These are phyloP conservation scores for Tachina lurida DNA, from an alignment of 2,888 invertebrate species.

Conservation along the genomic window DNA sequence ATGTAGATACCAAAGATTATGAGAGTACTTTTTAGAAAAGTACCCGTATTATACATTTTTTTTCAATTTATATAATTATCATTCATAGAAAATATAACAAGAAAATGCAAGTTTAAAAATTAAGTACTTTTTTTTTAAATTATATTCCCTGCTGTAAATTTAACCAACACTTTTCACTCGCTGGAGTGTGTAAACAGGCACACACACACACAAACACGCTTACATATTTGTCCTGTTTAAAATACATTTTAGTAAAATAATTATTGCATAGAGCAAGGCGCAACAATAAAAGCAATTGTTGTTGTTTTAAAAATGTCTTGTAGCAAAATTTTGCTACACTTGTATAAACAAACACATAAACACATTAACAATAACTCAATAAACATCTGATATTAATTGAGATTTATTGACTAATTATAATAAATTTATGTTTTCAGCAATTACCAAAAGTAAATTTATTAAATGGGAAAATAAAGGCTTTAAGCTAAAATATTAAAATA, in stretches of 20 bases:
- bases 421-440: conserved; percentile 79
- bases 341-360: conserved; percentile 1
- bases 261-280: conserved; percentile 35
- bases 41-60: too few species aligned
- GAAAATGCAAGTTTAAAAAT: too few species aligned
- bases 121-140: neutral
- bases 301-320: conserved; percentile 60
- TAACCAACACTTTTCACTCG: neutral
- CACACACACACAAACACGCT: neutral
- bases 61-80: too few species aligned
- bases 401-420: conserved; percentile 83
- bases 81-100: too few species aligned
- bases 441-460: conserved; percentile 22
- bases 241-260: conserved; percentile 26
- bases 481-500: neutral
- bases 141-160: neutral
- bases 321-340: conserved; percentile 39
- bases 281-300: conserved; percentile 25
- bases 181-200: neutral
- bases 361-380: conserved; percentile 18
- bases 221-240: neutral
- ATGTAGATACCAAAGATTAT: neutral
- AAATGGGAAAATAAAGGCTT: conserved; percentile 24
- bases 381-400: conserved; percentile 77
- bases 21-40: neutral